Percentiles rank a stretch among this genome's conserved stretches.
phyloP scores from a whole-genome alignment of 2,888 invertebrate genomes.

The Cylindroiulus punctatus region DNA sequence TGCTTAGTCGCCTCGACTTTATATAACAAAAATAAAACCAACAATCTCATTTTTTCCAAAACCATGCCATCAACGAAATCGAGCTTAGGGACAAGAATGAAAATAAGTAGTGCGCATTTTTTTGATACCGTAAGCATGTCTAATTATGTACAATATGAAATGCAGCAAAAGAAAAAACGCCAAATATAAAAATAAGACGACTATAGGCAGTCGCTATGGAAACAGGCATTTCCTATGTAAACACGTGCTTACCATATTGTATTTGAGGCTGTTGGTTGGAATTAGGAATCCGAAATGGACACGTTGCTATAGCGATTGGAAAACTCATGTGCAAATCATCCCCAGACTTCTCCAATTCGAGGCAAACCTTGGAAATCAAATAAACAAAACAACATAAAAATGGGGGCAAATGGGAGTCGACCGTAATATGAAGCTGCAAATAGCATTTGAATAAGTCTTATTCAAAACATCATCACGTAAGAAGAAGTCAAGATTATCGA shows the following conservation, averaged over 20 bases:
- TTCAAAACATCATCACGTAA: neutral
- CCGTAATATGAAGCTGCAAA: neutral
- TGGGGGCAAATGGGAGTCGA: neutral
- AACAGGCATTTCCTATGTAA: neutral
- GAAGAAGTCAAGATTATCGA: neutral
- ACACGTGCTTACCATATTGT: slow-evolving; percentile 72
- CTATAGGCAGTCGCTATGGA: slow-evolving; percentile 14
- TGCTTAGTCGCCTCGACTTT: no score
- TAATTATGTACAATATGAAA: neutral
- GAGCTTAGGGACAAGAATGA: neutral
- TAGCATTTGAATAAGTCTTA: neutral
- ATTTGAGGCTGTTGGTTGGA: slow-evolving; percentile 72
- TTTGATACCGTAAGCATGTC: neutral
- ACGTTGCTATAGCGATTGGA: slow-evolving; percentile 79
- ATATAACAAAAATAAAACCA: neutral
- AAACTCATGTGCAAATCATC: slow-evolving; percentile 79
- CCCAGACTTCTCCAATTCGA: slow-evolving; percentile 76
- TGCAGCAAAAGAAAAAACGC: neutral
- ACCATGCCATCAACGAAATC: neutral
- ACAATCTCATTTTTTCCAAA: neutral
- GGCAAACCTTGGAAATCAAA: slow-evolving; percentile 71
- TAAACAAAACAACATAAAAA: slow-evolving; percentile 14
- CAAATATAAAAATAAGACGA: slow-evolving; percentile 30
- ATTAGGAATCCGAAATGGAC: slow-evolving; percentile 77
- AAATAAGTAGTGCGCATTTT: neutral